Evolutionary conservation across 2,888 invertebrate species (phyloP), one percentile per base, ranked within the genome.

Genomic region (Leuctra nigra): DNA sequence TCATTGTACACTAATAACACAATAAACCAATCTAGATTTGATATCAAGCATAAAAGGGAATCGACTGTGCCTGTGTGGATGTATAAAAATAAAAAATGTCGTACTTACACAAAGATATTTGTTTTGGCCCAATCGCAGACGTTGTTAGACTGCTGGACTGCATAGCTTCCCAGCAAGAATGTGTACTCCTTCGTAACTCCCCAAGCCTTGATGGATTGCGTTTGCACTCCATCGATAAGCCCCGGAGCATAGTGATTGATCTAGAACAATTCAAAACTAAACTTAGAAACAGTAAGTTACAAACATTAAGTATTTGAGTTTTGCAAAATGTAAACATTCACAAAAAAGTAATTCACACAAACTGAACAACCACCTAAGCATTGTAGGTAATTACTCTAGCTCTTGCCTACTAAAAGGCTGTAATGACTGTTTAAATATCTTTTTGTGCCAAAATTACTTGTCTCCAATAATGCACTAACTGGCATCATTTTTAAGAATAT

Each of bases 61-160:
- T n/a, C n/a, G n/a, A n/a, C n/a, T n/a, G n/a, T n/a, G n/a, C n/a
- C n/a, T n/a, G n/a, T n/a, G n/a, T n/a, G n/a, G n/a, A n/a, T n/a
- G n/a, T n/a, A n/a, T n/a, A n/a, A n/a, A n/a, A n/a, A n/a, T n/a
- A n/a, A n/a, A n/a, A n/a, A n/a, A n/a, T n/a, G n/a, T n/a, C n/a
- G n/a, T 13, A 84, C 88, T 85, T 75, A 89, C 89, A 87, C 77
- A 74, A 89, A 86, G 56, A 89, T 83, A 75, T 86, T 85, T 54
- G 82, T 83, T 68, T 78, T 81, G 25, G 54, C 64, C 68, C 60
- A 68, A 62, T 44, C 64, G 57, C 76, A 69, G 4, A 78, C 74
- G 35, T 75, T 68, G 63, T 75, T 73, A 63, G 77, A 77, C 64
- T 80, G 79, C 57, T 78, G 73, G 29, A 68, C 68, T 1, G 77